Conservation (phyloP, 1,140 invertebrate genomes). For the Panulirus ornatus region DNA sequence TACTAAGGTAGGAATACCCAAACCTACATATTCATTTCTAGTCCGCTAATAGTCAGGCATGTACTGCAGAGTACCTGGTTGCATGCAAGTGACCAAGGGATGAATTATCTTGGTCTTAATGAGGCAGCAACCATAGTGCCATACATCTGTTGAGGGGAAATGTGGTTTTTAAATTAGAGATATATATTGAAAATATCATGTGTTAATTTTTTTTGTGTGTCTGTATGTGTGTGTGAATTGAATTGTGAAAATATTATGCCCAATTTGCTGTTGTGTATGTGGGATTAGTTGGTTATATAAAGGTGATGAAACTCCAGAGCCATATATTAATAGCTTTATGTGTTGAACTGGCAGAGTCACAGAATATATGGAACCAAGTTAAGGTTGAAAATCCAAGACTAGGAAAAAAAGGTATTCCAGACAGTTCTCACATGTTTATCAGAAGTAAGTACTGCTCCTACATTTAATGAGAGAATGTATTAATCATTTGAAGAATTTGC, state of each 20-base stretch:
- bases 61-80: slow-evolving; percentile 56
- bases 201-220: too few relatives aligned
- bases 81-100: slow-evolving; percentile 24
- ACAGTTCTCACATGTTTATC: not conserved
- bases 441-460: too few relatives aligned
- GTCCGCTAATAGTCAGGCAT: slow-evolving; percentile 62
- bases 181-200: not conserved
- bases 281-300: not conserved
- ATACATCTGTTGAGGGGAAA: slow-evolving; percentile 6
- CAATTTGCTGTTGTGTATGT: not conserved
- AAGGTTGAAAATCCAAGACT: not conserved
- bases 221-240: not conserved
- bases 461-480: too few relatives aligned
- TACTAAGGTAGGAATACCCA: slow-evolving; percentile 10
- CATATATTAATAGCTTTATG: not conserved
- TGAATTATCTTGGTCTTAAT: slow-evolving; percentile 19
- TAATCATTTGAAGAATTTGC: too few relatives aligned
- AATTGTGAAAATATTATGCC: not conserved
- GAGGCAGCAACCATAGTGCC: slow-evolving; percentile 40
- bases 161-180: not conserved
- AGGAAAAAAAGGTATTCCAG: not conserved
- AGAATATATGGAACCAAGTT: not conserved
- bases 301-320: not conserved
- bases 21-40: slow-evolving; percentile 63
- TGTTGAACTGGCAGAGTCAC: too few relatives aligned